phyloP scores from a whole-genome alignment of 2,113 vertebrate genomes.

The Engraulis encrasicolus region DNA sequence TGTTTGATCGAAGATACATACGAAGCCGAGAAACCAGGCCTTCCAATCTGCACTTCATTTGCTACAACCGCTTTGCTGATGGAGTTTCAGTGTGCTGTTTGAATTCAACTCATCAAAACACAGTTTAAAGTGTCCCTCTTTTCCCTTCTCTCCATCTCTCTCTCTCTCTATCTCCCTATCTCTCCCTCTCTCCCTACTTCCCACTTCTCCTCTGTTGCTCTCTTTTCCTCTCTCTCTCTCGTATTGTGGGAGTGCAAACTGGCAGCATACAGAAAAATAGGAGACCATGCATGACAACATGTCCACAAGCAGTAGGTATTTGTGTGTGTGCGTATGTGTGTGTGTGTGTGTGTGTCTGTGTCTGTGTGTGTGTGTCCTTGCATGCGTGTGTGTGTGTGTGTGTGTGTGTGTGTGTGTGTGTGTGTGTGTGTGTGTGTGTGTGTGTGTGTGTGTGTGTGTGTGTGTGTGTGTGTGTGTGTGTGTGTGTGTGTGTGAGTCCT shows the following conservation, averaged over 20 bases:
- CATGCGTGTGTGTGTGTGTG: constrained; percentile 37
- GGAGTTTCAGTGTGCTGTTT: neutral
- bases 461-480: neutral
- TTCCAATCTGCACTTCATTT: neutral
- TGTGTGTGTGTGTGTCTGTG: constrained; percentile 33
- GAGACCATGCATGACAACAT: constrained; percentile 21
- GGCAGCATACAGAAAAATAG: neutral
- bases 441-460: neutral
- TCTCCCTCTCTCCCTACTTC: neutral
- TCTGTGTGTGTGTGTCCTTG: constrained; percentile 19
- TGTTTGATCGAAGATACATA: neutral
- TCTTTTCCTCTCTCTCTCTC: neutral
- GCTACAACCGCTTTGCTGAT: neutral
- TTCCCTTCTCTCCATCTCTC: neutral
- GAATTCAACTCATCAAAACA: constrained; percentile 8
- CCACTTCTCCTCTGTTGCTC: no score
- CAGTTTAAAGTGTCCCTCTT: neutral
- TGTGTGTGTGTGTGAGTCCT: neutral
- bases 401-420: constrained; percentile 24
- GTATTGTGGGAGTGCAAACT: neutral
- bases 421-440: constrained; percentile 4
- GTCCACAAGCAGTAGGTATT: neutral
- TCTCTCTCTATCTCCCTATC: neutral
- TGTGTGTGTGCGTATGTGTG: no score
- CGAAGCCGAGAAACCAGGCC: neutral